phyloP scores from a whole-genome alignment of 2,797 vertebrate species.

The Loriculus beryllinus region DNA sequence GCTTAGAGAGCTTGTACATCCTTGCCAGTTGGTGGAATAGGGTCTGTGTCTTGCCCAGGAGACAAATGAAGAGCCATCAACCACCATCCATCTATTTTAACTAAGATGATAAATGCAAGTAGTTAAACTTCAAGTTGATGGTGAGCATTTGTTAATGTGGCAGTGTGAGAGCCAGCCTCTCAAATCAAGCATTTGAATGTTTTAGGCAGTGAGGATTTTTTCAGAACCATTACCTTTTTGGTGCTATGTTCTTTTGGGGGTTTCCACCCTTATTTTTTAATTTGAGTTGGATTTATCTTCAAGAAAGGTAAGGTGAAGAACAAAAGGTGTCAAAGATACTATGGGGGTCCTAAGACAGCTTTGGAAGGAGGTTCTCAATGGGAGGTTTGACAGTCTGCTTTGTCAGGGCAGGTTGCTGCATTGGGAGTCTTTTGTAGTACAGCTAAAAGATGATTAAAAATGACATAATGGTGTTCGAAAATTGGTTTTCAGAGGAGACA shows the following conservation, averaged over 20 bases:
- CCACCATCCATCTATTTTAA: not conserved
- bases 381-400: not conserved
- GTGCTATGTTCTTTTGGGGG: not conserved
- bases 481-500: not conserved
- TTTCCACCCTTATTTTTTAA: slow-evolving; percentile 7
- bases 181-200: not conserved
- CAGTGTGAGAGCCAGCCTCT: not conserved
- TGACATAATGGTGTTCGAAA: not conserved
- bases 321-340: not conserved
- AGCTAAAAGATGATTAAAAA: not conserved
- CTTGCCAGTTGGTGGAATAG: not conserved
- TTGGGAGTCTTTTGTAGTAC: slow-evolving; percentile 35
- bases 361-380: not conserved
- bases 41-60: not conserved
- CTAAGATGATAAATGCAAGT: not conserved
- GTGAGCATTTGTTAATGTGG: not conserved
- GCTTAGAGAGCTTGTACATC: not conserved
- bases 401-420: not conserved
- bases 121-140: slow-evolving; percentile 14
- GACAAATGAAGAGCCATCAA: not conserved
- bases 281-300: slow-evolving; percentile 13
- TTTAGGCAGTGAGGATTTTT: slow-evolving; percentile 23
- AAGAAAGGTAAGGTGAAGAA: not conserved
- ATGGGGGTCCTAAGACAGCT: not conserved
- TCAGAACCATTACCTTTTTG: not conserved